Evolutionary conservation across 2,797 vertebrate species (phyloP).

Genomic region (Knipowitschia caucasica): DNA sequence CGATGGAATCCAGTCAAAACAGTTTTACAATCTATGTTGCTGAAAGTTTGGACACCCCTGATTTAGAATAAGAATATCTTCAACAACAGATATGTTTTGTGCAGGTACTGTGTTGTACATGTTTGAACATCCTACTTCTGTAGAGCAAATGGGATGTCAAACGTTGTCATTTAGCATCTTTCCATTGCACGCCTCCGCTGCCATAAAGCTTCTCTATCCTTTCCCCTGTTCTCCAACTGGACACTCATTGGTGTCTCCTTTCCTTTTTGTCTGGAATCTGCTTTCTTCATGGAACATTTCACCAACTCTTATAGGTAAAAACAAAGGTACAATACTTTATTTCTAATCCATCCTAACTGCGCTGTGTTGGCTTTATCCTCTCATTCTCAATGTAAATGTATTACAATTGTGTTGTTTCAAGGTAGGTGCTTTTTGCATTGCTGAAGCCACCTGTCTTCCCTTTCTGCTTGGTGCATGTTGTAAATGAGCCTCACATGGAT

Average conservation of each 20-base stretch:
- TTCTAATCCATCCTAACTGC: slow-evolving; percentile 39
- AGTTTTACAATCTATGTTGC: too few species aligned
- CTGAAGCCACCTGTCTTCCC: slow-evolving; percentile 42
- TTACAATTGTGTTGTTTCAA: slow-evolving; percentile 55
- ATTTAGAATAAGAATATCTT: too few species aligned
- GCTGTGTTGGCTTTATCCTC: slow-evolving; percentile 50
- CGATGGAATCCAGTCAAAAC: too few species aligned
- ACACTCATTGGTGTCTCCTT: slow-evolving; percentile 90
- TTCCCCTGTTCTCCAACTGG: slow-evolving; percentile 70
- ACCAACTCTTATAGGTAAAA: slow-evolving; percentile 98
- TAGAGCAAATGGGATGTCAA: slow-evolving; percentile 27
- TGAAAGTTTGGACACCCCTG: too few species aligned
- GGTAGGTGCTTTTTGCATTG: slow-evolving; percentile 74
- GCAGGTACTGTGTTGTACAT: neutral
- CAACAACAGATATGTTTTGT: too few species aligned
- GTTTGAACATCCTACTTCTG: slow-evolving; percentile 33
- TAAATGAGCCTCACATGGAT: slow-evolving; percentile 45
- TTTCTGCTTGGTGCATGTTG: slow-evolving; percentile 68
- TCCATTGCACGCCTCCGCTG: slow-evolving; percentile 36
- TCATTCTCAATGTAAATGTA: slow-evolving; percentile 28
- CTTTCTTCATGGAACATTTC: slow-evolving; percentile 99
- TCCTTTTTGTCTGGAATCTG: slow-evolving; percentile 89
- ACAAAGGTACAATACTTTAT: slow-evolving; percentile 89
- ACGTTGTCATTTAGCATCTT: slow-evolving; percentile 28
- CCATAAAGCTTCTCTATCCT: slow-evolving; percentile 64